phyloP scores from a whole-genome alignment of 2,113 vertebrate species.

The Hirundichthys speculiger region DNA sequence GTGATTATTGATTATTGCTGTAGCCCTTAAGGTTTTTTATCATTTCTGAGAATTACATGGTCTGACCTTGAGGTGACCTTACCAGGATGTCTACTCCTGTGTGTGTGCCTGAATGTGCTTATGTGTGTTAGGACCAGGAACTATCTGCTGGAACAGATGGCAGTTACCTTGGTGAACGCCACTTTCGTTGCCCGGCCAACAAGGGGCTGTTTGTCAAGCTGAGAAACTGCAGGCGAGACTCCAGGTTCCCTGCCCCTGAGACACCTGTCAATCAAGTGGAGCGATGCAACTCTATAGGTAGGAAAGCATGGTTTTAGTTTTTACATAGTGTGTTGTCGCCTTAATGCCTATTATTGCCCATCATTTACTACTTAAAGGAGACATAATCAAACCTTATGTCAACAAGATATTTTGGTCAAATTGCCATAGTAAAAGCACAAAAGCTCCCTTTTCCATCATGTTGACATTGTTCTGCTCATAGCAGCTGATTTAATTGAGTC shows the following conservation, averaged over 20 bases:
- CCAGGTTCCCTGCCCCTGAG: slow-evolving; percentile 81
- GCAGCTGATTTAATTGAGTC: too few relatives aligned
- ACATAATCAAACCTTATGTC: too few relatives aligned
- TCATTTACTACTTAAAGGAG: too few relatives aligned
- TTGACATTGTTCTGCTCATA: too few relatives aligned
- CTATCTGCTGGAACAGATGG: slow-evolving; percentile 82
- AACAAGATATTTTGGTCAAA: too few relatives aligned
- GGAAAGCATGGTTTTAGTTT: background rate
- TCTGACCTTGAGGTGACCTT: too few relatives aligned
- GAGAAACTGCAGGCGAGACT: slow-evolving; percentile 83
- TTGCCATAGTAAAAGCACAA: too few relatives aligned
- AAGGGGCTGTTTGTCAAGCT: slow-evolving; percentile 86
- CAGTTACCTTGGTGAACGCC: slow-evolving; percentile 78
- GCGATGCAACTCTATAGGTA: slow-evolving; percentile 86
- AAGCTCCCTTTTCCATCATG: too few relatives aligned
- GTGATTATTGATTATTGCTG: too few relatives aligned
- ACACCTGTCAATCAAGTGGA: slow-evolving; percentile 82
- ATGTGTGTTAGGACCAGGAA: slow-evolving; percentile 80
- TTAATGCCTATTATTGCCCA: too few relatives aligned
- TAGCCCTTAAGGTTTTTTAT: background rate
- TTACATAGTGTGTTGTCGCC: background rate
- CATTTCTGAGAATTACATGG: background rate
- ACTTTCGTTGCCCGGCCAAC: slow-evolving; percentile 83
- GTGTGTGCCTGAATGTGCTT: background rate
- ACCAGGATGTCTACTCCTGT: background rate